These are phyloP conservation scores for Tychaedon coryphoeus DNA, from an alignment of 2,113 vertebrate genomes.

Conservation along the genomic window DNA sequence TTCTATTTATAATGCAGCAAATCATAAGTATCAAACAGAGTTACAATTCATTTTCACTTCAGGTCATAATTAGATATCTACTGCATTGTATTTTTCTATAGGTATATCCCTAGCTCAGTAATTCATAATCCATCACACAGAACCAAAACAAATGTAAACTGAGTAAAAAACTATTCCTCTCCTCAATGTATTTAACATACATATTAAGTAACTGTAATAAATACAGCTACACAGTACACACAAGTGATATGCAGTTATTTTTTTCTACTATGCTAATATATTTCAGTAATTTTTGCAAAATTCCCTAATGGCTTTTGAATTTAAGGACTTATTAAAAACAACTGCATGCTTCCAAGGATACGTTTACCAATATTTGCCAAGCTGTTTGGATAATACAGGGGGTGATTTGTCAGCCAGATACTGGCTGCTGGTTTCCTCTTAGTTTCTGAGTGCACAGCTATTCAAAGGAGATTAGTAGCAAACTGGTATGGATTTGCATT, in stretches of 20 bases:
- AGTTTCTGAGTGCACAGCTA: neutral
- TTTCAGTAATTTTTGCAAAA: constrained; percentile 22
- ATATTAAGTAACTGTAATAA: constrained; percentile 4
- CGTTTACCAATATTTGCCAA: neutral
- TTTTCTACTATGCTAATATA: constrained; percentile 10
- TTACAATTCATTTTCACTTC: constrained; percentile 68
- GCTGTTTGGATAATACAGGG: neutral
- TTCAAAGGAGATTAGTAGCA: neutral
- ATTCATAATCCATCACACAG: constrained; percentile 37
- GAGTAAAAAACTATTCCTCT: neutral
- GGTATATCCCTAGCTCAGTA: constrained; percentile 33
- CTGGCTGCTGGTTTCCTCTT: neutral
- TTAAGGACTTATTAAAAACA: neutral
- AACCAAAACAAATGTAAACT: constrained; percentile 33
- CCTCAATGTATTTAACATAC: neutral
- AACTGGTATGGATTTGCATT: neutral
- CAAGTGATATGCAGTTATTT: neutral
- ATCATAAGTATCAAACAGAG: constrained; percentile 66
- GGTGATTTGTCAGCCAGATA: neutral
- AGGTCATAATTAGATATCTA: constrained; percentile 63
- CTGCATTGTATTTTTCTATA: constrained; percentile 40
- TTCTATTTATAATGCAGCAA: constrained; percentile 74
- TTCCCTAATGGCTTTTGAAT: constrained; percentile 20
- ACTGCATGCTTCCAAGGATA: neutral
- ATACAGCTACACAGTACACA: neutral